Conservation (phyloP, 2,797 vertebrate genomes). For the Carapus acus region DNA sequence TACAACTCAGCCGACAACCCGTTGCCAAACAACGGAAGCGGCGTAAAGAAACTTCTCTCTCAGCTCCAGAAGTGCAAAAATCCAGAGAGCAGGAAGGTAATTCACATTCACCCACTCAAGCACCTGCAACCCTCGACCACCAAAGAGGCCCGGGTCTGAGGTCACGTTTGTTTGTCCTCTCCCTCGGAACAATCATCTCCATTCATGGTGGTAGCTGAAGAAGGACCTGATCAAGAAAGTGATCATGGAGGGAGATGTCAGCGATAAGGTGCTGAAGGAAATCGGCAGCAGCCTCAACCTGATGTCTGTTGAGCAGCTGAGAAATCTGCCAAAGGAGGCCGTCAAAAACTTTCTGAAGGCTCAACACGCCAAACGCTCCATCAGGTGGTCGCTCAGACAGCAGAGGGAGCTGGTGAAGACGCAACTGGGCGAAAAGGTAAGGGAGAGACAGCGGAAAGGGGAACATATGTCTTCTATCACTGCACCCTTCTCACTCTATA, state of each 20-base stretch:
- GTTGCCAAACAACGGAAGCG: constrained; percentile 12
- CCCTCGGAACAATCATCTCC: background rate
- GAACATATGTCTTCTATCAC: background rate
- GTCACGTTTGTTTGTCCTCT: background rate
- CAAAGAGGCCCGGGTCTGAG: no score
- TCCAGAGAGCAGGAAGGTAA: constrained; percentile 54
- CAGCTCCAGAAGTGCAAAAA: constrained; percentile 52
- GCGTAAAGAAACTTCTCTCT: constrained; percentile 54
- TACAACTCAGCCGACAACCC: constrained; percentile 27
- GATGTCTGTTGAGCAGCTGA: constrained; percentile 47
- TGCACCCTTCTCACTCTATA: background rate
- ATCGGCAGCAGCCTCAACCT: constrained; percentile 35
- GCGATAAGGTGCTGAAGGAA: constrained; percentile 9
- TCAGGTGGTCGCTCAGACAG: constrained; percentile 49
- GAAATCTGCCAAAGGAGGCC: background rate
- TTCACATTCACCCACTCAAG: background rate
- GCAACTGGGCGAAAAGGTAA: constrained; percentile 26
- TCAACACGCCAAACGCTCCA: constrained; percentile 12
- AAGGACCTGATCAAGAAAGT: constrained; percentile 43
- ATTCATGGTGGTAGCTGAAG: constrained; percentile 54
- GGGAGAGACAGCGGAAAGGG: constrained; percentile 36
- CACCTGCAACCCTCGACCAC: no score
- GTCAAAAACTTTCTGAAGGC: constrained; percentile 40
- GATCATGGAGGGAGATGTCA: background rate
- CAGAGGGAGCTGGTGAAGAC: constrained; percentile 42